phyloP scores from a whole-genome alignment of 2,797 vertebrate genomes.

The Ciconia nigra region DNA sequence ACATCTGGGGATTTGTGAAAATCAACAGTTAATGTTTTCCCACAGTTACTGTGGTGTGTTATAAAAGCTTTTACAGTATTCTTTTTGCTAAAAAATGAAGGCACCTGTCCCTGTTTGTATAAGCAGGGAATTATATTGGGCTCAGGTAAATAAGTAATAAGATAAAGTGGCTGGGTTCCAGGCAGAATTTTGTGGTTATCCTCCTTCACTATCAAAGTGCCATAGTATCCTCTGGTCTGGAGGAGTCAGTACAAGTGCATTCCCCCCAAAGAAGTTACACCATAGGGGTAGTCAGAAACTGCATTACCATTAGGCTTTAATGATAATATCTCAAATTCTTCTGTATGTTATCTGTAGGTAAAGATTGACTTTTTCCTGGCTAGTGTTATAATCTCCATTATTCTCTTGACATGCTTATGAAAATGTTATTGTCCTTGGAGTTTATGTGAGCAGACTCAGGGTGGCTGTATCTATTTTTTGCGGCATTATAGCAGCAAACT shows the following conservation, averaged over 20 bases:
- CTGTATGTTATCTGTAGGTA: neutral
- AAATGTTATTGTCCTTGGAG: neutral
- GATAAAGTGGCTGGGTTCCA: neutral
- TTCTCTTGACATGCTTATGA: neutral
- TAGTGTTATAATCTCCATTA: neutral
- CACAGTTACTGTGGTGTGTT: neutral
- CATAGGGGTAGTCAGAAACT: neutral
- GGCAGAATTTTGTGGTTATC: neutral
- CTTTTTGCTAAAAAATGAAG: neutral
- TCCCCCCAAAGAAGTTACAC: neutral
- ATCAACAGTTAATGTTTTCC: neutral
- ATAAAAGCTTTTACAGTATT: neutral
- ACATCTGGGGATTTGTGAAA: neutral
- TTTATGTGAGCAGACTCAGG: neutral
- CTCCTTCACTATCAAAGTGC: neutral
- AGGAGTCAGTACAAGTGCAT: neutral
- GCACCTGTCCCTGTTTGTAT: neutral
- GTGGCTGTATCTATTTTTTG: neutral
- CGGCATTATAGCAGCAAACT: neutral
- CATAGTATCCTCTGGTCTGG: neutral
- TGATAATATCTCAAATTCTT: neutral
- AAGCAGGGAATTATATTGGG: neutral
- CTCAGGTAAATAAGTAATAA: neutral
- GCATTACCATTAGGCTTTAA: neutral
- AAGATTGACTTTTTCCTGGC: neutral